A percentile compares a stretch with the other conserved stretches of the same genome.
Conservation (phyloP, 2,113 vertebrate species). For the Apistogramma diplotaenia region DNA sequence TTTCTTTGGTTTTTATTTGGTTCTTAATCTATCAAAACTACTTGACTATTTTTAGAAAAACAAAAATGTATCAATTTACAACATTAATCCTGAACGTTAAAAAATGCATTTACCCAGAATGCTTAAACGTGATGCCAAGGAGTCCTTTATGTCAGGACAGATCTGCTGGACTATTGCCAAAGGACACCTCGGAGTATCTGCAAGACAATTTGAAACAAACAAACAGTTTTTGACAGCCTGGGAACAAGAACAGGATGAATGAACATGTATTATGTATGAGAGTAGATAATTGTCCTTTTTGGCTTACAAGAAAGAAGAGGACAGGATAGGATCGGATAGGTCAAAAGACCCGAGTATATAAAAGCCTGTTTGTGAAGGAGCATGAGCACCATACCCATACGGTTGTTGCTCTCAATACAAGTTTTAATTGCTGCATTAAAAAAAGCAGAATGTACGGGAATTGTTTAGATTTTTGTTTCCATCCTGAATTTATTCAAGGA, state of each 20-base stretch:
- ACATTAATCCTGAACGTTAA: neutral
- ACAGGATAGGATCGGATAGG: neutral
- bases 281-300: neutral
- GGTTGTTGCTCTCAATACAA: neutral
- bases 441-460: neutral
- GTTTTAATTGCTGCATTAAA: conserved; percentile 7
- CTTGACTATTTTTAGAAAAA: neutral
- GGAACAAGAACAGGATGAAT: neutral
- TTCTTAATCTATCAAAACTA: neutral
- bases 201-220: neutral
- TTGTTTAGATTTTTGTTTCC: conserved; percentile 28
- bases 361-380: neutral
- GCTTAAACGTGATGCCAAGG: neutral
- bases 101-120: neutral
- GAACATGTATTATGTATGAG: neutral
- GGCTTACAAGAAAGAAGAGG: neutral
- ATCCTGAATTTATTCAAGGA: conserved; percentile 53
- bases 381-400: neutral
- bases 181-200: neutral
- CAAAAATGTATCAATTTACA: neutral
- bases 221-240: neutral
- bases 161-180: neutral
- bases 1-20: neutral
- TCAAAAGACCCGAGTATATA: neutral
- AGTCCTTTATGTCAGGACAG: neutral